Evolutionary conservation across 53 echinoderm and acorn worm genomes (phyloP).

Genomic region (Luidia sarsii): DNA sequence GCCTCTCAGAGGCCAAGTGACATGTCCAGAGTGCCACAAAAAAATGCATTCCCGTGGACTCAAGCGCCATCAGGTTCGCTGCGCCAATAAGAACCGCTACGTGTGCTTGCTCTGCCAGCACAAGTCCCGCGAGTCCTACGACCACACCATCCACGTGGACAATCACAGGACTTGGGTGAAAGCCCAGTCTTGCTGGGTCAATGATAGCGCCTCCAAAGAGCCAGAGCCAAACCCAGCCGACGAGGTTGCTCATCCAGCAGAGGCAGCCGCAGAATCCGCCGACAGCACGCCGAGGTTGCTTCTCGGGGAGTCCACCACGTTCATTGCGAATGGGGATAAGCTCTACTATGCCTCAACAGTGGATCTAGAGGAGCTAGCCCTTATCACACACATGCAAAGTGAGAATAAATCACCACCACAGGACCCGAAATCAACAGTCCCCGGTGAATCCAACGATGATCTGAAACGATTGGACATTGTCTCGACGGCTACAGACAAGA

Average conservation of each 20-base stretch:
- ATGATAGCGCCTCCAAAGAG: not conserved
- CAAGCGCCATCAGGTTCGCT: conserved; percentile 74
- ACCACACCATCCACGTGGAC: conserved; percentile 85
- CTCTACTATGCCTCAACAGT: conserved; percentile 20
- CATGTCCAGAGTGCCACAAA: conserved; percentile 56
- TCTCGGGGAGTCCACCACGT: conserved; percentile 10
- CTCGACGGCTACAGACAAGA: not conserved
- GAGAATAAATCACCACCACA: not conserved
- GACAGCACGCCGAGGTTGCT: not conserved
- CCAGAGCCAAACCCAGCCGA: conserved; percentile 2
- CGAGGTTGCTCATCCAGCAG: not conserved
- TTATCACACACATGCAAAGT: conserved; percentile 35
- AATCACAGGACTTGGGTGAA: conserved; percentile 91
- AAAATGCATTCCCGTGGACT: conserved; percentile 28
- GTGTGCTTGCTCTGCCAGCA: conserved; percentile 86
- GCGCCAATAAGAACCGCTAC: conserved; percentile 72
- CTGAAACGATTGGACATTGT: not conserved
- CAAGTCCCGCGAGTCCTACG: conserved; percentile 82
- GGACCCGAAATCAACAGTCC: not conserved
- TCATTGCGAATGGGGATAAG: conserved; percentile 23
- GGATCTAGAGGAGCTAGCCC: conserved; percentile 24
- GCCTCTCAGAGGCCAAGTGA: conserved; percentile 3
- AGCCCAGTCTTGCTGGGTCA: conserved; percentile 48
- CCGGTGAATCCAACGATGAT: not conserved
- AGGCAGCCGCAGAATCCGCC: not conserved